Percentiles rank a stretch among this genome's conserved stretches.
These are phyloP conservation scores for Gymnocheta viridis DNA, from an alignment of 2,888 invertebrate species.

Conservation along the genomic window DNA sequence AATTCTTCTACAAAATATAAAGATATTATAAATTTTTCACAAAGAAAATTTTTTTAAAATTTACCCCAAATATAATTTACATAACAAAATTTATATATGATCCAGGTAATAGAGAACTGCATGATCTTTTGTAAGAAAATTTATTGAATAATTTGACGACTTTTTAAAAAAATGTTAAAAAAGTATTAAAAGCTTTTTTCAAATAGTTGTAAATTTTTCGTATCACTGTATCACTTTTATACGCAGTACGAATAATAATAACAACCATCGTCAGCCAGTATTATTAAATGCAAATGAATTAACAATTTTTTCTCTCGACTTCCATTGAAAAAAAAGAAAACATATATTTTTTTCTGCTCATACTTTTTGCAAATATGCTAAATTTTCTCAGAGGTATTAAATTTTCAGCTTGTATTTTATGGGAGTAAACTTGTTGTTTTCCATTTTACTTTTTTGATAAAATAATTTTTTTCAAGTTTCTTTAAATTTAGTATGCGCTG, in stretches of 20 bases:
- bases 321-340: too few relatives aligned
- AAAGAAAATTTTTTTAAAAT: too few relatives aligned
- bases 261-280: slow-evolving; percentile 26
- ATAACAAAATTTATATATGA: too few relatives aligned
- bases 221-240: slow-evolving; percentile 5
- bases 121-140: too few relatives aligned
- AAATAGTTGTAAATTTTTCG: background rate
- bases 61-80: too few relatives aligned
- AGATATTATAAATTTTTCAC: too few relatives aligned
- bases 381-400: slow-evolving; percentile 65
- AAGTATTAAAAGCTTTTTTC: too few relatives aligned
- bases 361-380: slow-evolving; percentile 58
- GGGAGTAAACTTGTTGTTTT: slow-evolving; percentile 17
- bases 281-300: slow-evolving; percentile 65
- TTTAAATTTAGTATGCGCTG: background rate
- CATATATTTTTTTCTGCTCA: background rate
- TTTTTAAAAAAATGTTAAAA: too few relatives aligned
- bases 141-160: too few relatives aligned
- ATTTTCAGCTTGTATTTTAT: slow-evolving; percentile 47
- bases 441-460: background rate
- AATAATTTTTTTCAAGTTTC: background rate
- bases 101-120: too few relatives aligned
- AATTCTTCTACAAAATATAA: too few relatives aligned
- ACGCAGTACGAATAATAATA: slow-evolving; percentile 1
- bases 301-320: slow-evolving; percentile 42